These are phyloP conservation scores for Norana najaformis DNA, from an alignment of 2,888 invertebrate genomes.

Conservation along the genomic window DNA sequence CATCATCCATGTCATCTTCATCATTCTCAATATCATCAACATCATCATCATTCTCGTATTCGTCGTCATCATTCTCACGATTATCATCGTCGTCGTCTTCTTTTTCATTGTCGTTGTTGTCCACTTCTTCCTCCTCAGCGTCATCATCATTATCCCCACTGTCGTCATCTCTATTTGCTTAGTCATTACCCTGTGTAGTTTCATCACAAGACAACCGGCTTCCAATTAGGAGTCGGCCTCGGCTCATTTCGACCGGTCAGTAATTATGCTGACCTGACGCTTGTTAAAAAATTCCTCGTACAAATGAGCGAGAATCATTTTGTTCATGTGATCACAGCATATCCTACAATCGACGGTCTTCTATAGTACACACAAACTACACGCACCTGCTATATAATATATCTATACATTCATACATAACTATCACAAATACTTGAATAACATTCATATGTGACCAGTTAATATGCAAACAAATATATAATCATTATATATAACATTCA, in stretches of 20 bases:
- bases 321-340: no score
- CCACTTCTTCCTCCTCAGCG: background rate
- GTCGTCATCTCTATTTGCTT: background rate
- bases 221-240: background rate
- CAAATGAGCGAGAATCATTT: background rate
- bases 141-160: background rate
- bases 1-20: no score
- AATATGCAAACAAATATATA: no score
- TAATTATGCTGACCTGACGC: background rate
- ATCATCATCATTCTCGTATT: background rate
- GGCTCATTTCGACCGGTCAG: background rate
- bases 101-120: background rate
- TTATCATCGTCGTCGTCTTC: background rate
- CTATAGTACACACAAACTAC: background rate
- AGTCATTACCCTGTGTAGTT: background rate
- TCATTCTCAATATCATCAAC: no score
- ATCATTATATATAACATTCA: no score
- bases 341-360: no score
- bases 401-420: background rate
- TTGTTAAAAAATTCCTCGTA: background rate
- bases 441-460: background rate
- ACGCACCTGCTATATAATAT: background rate
- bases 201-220: background rate
- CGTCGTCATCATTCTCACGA: background rate
- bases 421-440: no score